These are phyloP conservation scores for Telmatochromis sp. DNA, from an alignment of 2,113 vertebrate genomes.

Conservation along the genomic window DNA sequence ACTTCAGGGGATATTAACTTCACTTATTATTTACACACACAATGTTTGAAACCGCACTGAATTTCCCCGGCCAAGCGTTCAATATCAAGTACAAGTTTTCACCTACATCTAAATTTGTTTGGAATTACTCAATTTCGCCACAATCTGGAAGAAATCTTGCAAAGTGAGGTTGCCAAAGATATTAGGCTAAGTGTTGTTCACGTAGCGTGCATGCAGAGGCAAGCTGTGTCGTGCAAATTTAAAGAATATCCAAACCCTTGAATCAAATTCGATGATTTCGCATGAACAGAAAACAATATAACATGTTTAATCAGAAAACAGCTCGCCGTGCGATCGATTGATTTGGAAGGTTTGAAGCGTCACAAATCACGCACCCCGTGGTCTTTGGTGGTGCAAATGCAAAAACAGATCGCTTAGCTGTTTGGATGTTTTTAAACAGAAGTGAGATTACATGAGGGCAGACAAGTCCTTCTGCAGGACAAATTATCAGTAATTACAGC, in stretches of 20 bases:
- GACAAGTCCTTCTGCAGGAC: background rate
- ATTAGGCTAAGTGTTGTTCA: conserved; percentile 15
- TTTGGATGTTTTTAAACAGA: background rate
- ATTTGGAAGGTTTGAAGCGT: background rate
- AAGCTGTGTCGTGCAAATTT: background rate
- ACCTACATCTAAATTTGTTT: conserved; percentile 45
- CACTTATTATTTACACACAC: conserved; percentile 25
- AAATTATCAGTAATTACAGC: background rate
- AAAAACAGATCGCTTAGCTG: background rate
- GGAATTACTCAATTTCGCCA: conserved; percentile 36
- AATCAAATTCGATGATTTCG: background rate
- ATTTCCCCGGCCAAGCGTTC: background rate
- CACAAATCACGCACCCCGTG: background rate
- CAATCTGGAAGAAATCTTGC: conserved; percentile 47
- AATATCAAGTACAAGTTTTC: conserved; percentile 28
- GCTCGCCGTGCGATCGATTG: background rate
- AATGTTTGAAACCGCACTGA: conserved; percentile 19
- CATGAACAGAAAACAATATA: background rate
- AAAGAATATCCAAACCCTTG: background rate
- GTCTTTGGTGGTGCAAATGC: background rate
- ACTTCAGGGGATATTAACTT: conserved; percentile 38
- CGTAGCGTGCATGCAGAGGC: background rate
- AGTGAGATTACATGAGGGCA: background rate
- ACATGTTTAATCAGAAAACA: background rate
- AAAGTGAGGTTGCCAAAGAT: conserved; percentile 23